Evolutionary conservation across 92 coral and sea anemone species (phyloP).

Genomic region (Phenganax marumi): DNA sequence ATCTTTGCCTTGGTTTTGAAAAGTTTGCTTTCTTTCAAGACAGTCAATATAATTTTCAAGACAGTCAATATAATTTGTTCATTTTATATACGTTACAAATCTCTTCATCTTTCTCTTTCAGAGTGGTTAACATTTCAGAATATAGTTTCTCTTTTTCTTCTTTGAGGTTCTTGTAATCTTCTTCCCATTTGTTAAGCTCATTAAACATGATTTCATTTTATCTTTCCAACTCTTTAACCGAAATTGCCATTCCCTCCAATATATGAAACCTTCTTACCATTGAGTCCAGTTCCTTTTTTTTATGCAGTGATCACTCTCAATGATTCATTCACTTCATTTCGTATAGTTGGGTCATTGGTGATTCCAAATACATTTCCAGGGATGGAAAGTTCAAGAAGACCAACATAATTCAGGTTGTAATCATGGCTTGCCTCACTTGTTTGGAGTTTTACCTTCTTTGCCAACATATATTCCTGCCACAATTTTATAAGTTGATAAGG

Average conservation of each 20-base stretch:
- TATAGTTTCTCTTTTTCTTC: constrained; percentile 36
- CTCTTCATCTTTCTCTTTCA: constrained; percentile 47
- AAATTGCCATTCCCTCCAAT: constrained; percentile 1
- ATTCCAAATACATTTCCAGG: constrained; percentile 42
- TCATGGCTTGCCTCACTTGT: neutral
- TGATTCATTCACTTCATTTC: constrained; percentile 36
- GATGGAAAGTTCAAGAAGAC: constrained; percentile 1
- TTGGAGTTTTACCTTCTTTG: constrained; percentile 8
- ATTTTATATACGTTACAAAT: neutral
- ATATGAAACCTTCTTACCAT: constrained; percentile 39
- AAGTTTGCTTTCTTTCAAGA: constrained; percentile 35
- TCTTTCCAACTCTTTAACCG: constrained; percentile 11
- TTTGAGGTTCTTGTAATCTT: constrained; percentile 44
- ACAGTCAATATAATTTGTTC: constrained; percentile 54
- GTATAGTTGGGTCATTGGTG: constrained; percentile 44
- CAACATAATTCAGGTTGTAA: constrained; percentile 2
- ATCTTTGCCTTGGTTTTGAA: constrained; percentile 50
- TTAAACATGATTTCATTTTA: neutral
- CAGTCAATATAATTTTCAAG: constrained; percentile 44
- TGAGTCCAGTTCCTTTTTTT: constrained; percentile 50
- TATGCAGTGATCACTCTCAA: constrained; percentile 27
- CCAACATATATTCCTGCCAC: constrained; percentile 10
- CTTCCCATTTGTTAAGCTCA: neutral
- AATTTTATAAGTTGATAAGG: constrained; percentile 1
- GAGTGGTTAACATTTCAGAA: constrained; percentile 37